Evolutionary conservation across 2,888 invertebrate genomes (phyloP), one percentile per base, ranked within the genome.

Genomic region (Mechanitis mazaeus): DNA sequence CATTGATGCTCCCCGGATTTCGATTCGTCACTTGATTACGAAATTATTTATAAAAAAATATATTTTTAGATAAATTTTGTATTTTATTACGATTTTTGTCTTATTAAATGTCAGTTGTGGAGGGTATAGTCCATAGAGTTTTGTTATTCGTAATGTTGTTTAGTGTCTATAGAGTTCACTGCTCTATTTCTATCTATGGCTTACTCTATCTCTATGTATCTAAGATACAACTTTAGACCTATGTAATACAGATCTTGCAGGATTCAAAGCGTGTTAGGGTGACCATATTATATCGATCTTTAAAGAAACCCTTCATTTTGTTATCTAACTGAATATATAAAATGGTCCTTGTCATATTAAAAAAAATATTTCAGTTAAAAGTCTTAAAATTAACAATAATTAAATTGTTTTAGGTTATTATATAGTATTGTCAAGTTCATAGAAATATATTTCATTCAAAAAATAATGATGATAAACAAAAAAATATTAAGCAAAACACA

Each of bases 251-350:
- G 57, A 62, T 57, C 66, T 63, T 65, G 60, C 63, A 59, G 65
- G 62, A 57, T 68, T 67, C 67, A 55, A 69, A 69, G 65, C 65
- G 53, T 68, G 68, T 61, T 65, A 58, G 55, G 58, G 65, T 64
- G 61, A 55, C 67, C 60, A 45, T 55, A 54, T 59, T 35, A 56
- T 54, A 20, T 60, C 58, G 54, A 59, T 42, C 5, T 46, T 55
- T 20, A 11, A 45, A 28, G 45, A 47, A 9, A 28, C 6, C 20
- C 12, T 31, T 12, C 4, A n/a, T 55, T 3, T 35, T 35, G 6
- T 55, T 20, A 12, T 31, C 20, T 9, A 20, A 54, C 7, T 12
- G 3, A 9, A 20, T 57, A 6, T 35, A 33, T 35, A 7, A 47
- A 57, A 47, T 28, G 55, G 6, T 47, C 20, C 6, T 20, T 6